Percentiles rank a stretch among this genome's conserved stretches.
Evolutionary conservation across 2,797 vertebrate genomes (phyloP).

Genomic region (Muscicapa comitata): DNA sequence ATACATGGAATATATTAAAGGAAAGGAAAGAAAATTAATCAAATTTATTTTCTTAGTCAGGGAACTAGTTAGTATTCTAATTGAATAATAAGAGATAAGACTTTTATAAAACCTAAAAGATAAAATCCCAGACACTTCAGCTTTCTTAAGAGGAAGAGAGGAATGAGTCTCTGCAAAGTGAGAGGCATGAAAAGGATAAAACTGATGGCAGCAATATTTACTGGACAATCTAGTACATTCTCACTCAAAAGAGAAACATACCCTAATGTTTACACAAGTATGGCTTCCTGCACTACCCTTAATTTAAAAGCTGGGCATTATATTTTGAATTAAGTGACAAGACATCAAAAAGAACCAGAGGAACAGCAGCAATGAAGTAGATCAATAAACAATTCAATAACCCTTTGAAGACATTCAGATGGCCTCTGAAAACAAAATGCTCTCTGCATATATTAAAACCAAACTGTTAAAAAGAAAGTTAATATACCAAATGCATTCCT

Average conservation of each 20-base stretch:
- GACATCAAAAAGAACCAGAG: slow-evolving; percentile 35
- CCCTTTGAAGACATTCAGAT: background rate
- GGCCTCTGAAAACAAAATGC: background rate
- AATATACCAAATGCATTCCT: background rate
- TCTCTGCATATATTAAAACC: background rate
- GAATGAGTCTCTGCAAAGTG: background rate
- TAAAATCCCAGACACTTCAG: background rate
- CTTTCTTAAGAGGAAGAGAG: background rate
- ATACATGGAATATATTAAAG: background rate
- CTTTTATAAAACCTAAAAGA: background rate
- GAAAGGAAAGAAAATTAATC: background rate
- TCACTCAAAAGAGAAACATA: slow-evolving; percentile 14
- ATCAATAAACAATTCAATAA: slow-evolving; percentile 53
- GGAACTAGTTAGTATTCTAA: background rate
- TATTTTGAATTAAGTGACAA: slow-evolving; percentile 22
- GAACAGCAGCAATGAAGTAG: slow-evolving; percentile 23
- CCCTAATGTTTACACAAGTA: slow-evolving; percentile 15
- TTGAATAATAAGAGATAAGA: background rate
- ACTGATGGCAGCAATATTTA: background rate
- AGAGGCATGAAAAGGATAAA: background rate
- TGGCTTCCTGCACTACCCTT: background rate
- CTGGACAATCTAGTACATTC: background rate
- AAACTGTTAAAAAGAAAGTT: background rate
- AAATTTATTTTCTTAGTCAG: background rate
- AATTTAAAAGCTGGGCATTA: slow-evolving; percentile 25